A percentile compares a stretch with the other conserved stretches of the same genome.
phyloP scores from a whole-genome alignment of 2,113 vertebrate genomes.

The Sapayoa aenigma region DNA sequence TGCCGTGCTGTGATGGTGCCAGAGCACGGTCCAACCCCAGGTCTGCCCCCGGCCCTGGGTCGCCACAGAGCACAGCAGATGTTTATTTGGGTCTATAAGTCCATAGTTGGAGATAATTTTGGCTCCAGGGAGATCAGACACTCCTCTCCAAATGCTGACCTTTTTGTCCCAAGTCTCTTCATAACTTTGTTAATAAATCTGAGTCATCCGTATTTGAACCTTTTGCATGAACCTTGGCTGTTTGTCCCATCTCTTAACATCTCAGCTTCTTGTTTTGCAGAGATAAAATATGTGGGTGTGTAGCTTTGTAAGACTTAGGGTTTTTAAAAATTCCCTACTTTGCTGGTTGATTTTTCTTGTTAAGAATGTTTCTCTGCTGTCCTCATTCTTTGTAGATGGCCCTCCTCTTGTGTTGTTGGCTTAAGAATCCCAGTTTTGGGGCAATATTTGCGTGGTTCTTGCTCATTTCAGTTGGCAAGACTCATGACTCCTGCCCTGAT shows the following conservation, averaged over 20 bases:
- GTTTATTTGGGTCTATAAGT: background rate
- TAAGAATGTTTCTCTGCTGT: background rate
- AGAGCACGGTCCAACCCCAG: background rate
- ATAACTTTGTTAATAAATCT: slow-evolving; percentile 20
- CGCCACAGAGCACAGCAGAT: background rate
- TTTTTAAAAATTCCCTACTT: background rate
- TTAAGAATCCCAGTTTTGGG: background rate
- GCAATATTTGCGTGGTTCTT: background rate
- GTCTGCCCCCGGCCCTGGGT: background rate
- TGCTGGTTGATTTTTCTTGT: background rate
- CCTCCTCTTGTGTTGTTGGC: fast-evolving
- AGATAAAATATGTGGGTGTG: slow-evolving; percentile 17
- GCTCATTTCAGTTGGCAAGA: background rate
- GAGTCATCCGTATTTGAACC: slow-evolving; percentile 22
- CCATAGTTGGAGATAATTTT: background rate
- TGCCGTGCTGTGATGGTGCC: background rate
- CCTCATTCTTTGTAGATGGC: background rate
- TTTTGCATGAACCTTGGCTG: background rate
- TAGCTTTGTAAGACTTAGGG: background rate
- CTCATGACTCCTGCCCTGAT: background rate
- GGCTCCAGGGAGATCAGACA: background rate
- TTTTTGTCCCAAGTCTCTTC: background rate
- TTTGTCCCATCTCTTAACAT: slow-evolving; percentile 9
- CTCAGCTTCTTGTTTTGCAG: background rate
- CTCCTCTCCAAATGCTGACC: background rate